Percentiles rank a stretch among this genome's conserved stretches.
Evolutionary conservation across 2,888 invertebrate species (phyloP).

Genomic region (Onchidella celtica): DNA sequence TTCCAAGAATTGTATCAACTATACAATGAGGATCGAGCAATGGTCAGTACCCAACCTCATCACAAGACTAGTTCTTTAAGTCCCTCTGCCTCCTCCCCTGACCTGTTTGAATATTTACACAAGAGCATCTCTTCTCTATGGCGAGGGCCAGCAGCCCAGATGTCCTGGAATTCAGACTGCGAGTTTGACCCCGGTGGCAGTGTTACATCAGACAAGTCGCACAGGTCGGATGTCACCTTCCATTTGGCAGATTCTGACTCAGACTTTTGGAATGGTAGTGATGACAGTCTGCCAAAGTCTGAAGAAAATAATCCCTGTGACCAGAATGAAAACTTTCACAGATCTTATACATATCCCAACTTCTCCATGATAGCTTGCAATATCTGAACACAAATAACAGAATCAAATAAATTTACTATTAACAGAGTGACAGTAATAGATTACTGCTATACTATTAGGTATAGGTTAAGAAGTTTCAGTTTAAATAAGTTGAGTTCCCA

Average conservation of each 20-base stretch:
- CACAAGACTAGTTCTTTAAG: slow-evolving; percentile 17
- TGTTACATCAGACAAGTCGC: background rate
- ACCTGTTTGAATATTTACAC: slow-evolving; percentile 61
- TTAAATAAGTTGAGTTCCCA: too few relatives aligned
- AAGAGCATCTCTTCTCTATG: slow-evolving; percentile 51
- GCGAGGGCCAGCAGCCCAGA: background rate
- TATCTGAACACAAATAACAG: too few relatives aligned
- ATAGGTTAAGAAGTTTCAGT: too few relatives aligned
- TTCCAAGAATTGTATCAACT: slow-evolving; percentile 25
- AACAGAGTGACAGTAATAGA: too few relatives aligned
- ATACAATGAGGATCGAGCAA: background rate
- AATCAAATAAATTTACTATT: too few relatives aligned
- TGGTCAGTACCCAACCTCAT: background rate
- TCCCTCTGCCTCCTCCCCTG: slow-evolving; percentile 63
- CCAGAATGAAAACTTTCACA: slow-evolving; percentile 14
- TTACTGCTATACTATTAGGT: too few relatives aligned
- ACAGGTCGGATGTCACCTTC: background rate
- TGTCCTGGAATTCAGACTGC: background rate
- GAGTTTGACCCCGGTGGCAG: background rate
- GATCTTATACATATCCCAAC: slow-evolving; percentile 31
- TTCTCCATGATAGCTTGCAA: slow-evolving; percentile 31
- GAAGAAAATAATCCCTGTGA: too few relatives aligned
- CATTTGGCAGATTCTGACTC: slow-evolving; percentile 20
- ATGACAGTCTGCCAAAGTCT: too few relatives aligned
- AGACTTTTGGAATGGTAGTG: background rate